These are phyloP conservation scores for Betta splendens DNA, from an alignment of 2,797 vertebrate species.

Conservation along the genomic window DNA sequence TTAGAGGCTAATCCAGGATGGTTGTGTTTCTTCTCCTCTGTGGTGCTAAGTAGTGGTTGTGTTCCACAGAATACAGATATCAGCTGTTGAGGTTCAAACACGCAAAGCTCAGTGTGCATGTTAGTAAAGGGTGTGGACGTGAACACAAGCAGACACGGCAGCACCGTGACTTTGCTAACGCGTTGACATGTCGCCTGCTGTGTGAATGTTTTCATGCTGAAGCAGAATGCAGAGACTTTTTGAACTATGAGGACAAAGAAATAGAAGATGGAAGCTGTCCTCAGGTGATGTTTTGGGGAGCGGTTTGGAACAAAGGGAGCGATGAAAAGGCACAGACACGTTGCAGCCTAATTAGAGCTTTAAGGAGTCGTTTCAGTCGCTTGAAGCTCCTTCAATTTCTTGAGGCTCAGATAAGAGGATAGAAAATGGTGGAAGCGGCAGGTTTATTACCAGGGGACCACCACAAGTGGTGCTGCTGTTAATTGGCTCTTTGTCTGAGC, in stretches of 20 bases:
- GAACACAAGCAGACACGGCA: no score
- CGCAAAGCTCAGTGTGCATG: no score
- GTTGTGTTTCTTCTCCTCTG: neutral
- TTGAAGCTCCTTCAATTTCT: constrained; percentile 50
- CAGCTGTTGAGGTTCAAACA: no score
- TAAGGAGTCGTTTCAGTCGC: constrained; percentile 44
- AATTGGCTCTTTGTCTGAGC: constrained; percentile 56
- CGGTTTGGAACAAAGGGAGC: constrained; percentile 47
- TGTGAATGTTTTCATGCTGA: neutral
- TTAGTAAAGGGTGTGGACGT: no score
- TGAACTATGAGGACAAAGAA: neutral
- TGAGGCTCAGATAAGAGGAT: constrained; percentile 33
- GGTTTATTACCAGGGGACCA: constrained; percentile 49
- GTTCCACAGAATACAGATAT: neutral
- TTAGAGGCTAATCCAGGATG: neutral
- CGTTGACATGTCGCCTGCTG: no score
- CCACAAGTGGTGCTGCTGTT: constrained; percentile 44
- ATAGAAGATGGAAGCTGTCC: constrained; percentile 33
- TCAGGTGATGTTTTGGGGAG: constrained; percentile 22
- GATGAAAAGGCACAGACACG: constrained; percentile 32
- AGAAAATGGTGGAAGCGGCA: constrained; percentile 25
- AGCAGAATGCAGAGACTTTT: neutral
- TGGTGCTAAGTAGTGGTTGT: neutral
- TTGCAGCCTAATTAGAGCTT: constrained; percentile 53
- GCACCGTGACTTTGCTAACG: no score